phyloP scores from a whole-genome alignment of 2,888 invertebrate species.

The Cantharis lateralis region DNA sequence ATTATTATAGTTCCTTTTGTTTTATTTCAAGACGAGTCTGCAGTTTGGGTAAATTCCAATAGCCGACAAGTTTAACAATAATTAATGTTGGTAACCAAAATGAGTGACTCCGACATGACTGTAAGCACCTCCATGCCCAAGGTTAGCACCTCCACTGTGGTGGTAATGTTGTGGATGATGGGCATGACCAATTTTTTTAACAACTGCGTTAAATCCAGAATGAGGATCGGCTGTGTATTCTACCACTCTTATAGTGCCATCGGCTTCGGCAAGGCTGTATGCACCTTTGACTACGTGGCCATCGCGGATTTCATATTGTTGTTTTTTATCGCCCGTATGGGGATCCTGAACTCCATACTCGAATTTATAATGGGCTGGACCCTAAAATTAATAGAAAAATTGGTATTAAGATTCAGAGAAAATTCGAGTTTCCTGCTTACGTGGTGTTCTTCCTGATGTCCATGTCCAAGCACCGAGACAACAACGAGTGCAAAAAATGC shows the following conservation, averaged over 20 bases:
- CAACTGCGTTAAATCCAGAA: conserved; percentile 42
- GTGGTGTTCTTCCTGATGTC: background rate
- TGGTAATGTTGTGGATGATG: conserved; percentile 31
- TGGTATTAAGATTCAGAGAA: no score
- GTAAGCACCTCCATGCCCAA: background rate
- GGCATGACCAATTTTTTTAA: conserved; percentile 39
- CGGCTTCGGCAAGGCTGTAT: conserved; percentile 44
- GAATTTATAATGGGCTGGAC: conserved; percentile 40
- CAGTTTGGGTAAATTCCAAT: no score
- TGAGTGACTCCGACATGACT: background rate
- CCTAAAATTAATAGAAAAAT: background rate
- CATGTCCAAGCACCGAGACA: background rate
- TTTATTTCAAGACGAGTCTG: no score
- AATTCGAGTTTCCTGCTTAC: background rate
- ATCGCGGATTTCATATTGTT: conserved; percentile 41
- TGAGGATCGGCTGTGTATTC: conserved; percentile 41
- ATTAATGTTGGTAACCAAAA: background rate
- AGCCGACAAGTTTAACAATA: background rate
- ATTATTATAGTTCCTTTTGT: background rate
- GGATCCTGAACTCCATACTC: conserved; percentile 43
- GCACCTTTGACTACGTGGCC: conserved; percentile 42
- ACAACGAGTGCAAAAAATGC: background rate
- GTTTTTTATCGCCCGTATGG: conserved; percentile 45
- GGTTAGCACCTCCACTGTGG: background rate
- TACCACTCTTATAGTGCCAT: conserved; percentile 44